phyloP scores from a whole-genome alignment of 2,888 invertebrate genomes.

The Leptinotarsa peninsularis region DNA sequence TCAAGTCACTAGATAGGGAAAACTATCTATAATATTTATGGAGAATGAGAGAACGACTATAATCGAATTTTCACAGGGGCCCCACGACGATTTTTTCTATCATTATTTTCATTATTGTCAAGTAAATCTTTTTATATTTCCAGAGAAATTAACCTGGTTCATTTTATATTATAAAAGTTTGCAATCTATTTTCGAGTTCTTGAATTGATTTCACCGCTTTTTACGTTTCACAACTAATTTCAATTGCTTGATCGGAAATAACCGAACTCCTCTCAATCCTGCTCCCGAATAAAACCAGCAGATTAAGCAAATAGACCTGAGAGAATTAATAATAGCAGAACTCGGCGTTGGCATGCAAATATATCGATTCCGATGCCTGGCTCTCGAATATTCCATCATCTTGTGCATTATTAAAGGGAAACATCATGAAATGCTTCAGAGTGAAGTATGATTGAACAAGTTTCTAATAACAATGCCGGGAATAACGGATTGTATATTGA shows the following conservation, averaged over 20 bases:
- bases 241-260: slow-evolving; percentile 3
- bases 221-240: not conserved
- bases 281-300: slow-evolving; percentile 24
- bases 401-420: slow-evolving; percentile 36
- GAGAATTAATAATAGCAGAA: slow-evolving; percentile 34
- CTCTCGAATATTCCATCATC: slow-evolving; percentile 35
- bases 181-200: too few relatives aligned
- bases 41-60: too few relatives aligned
- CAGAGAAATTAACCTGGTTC: too few relatives aligned
- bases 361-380: slow-evolving; percentile 34
- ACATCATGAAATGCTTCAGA: slow-evolving; percentile 33
- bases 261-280: slow-evolving; percentile 1
- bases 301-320: slow-evolving; percentile 32
- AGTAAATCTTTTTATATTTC: too few relatives aligned
- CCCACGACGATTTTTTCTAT: too few relatives aligned
- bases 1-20: too few relatives aligned
- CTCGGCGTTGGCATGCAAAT: slow-evolving; percentile 33
- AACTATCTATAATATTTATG: too few relatives aligned
- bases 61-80: too few relatives aligned
- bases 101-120: too few relatives aligned
- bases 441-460: slow-evolving; percentile 35
- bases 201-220: not conserved
- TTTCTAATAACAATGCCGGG: slow-evolving; percentile 36
- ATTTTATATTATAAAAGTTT: too few relatives aligned
- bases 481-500: slow-evolving; percentile 21